Conservation (phyloP, 2,888 invertebrate genomes). For the Sphaerophoria rueppellii region DNA sequence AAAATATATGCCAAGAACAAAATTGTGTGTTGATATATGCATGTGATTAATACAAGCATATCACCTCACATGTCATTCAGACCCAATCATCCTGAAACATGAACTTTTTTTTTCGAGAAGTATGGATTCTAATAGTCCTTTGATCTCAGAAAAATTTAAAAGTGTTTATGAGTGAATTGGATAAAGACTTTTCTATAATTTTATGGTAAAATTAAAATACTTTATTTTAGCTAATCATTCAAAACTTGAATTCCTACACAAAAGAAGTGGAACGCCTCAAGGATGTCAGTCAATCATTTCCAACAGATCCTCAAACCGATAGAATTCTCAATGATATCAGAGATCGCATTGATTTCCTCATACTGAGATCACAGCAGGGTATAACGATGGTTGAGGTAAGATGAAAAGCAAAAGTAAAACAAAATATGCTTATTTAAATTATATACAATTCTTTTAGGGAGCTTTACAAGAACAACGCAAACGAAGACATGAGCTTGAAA, state of each 20-base stretch:
- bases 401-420: neutral
- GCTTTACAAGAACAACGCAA: constrained; percentile 84
- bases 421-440: neutral
- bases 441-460: constrained; percentile 78
- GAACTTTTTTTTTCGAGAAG: constrained; percentile 37
- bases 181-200: neutral
- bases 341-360: constrained; percentile 86
- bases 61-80: constrained; percentile 43
- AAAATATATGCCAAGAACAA: neutral
- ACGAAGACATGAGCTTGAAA: constrained; percentile 83
- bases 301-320: constrained; percentile 85
- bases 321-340: constrained; percentile 83
- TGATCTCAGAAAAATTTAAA: constrained; percentile 42
- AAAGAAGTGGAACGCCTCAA: constrained; percentile 86
- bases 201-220: neutral
- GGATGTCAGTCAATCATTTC: constrained; percentile 85
- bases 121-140: constrained; percentile 36
- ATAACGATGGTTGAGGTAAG: constrained; percentile 83
- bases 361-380: constrained; percentile 88
- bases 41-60: constrained; percentile 70
- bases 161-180: constrained; percentile 32
- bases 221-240: constrained; percentile 86
- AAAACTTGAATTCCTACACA: constrained; percentile 87
- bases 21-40: constrained; percentile 45
- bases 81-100: constrained; percentile 32